phyloP scores from a whole-genome alignment of 2,113 vertebrate genomes.

The Lampris megalopsis region DNA sequence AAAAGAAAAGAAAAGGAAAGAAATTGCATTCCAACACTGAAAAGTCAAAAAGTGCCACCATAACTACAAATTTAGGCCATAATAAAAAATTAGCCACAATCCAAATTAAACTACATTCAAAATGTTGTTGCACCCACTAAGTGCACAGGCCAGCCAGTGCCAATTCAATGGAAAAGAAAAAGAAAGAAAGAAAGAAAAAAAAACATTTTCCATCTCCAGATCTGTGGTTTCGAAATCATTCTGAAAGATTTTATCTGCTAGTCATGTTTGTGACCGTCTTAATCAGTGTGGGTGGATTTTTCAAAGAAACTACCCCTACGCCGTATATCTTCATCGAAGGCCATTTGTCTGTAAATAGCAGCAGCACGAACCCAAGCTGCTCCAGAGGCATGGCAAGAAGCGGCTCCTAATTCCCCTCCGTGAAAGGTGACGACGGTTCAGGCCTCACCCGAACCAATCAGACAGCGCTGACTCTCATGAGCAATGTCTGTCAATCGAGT shows the following conservation, averaged over 20 bases:
- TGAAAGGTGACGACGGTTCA: slow-evolving; percentile 9
- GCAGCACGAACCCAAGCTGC: slow-evolving; percentile 26
- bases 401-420: slow-evolving; percentile 27
- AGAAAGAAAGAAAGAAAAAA: neutral
- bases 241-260: slow-evolving; percentile 40
- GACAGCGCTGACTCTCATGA: neutral
- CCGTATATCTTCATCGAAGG: slow-evolving; percentile 31
- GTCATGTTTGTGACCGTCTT: slow-evolving; percentile 14
- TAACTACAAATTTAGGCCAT: slow-evolving; percentile 63
- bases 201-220: slow-evolving; percentile 44
- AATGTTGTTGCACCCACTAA: slow-evolving; percentile 40
- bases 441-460: slow-evolving; percentile 28
- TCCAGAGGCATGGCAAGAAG: neutral
- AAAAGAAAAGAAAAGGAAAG: slow-evolving; percentile 59
- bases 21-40: slow-evolving; percentile 75
- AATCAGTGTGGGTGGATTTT: slow-evolving; percentile 27
- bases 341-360: slow-evolving; percentile 35
- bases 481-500: neutral
- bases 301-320: neutral
- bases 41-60: slow-evolving; percentile 43
- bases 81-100: slow-evolving; percentile 64
- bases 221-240: slow-evolving; percentile 45
- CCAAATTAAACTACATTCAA: slow-evolving; percentile 19
- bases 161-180: neutral
- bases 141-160: slow-evolving; percentile 68